These are phyloP conservation scores for Pomatorhinus ruficollis DNA, from an alignment of 2,113 vertebrate genomes.

Conservation along the genomic window DNA sequence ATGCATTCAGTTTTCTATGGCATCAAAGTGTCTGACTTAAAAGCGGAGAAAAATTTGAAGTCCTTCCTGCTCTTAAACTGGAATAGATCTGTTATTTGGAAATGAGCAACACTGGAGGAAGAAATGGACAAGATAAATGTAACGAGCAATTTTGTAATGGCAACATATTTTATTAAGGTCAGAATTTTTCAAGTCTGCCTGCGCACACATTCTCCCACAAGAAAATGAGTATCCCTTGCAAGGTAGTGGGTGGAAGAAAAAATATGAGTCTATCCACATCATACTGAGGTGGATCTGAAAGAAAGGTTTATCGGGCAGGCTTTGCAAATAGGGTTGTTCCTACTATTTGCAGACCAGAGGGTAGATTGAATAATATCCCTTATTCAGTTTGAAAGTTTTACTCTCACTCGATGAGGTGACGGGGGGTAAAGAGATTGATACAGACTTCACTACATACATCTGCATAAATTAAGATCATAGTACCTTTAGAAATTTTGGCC, in stretches of 20 bases:
- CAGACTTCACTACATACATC: not conserved
- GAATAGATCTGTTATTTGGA: not conserved
- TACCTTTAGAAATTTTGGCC: not conserved
- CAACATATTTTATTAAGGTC: not conserved
- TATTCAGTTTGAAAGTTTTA: not conserved
- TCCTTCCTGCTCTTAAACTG: not conserved
- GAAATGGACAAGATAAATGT: not conserved
- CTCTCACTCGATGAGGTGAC: not conserved
- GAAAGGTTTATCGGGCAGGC: not conserved
- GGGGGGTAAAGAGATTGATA: not conserved
- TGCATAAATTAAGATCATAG: not conserved
- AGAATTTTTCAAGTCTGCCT: not conserved
- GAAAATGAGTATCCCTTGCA: not conserved
- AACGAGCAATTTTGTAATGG: not conserved
- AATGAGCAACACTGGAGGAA: not conserved
- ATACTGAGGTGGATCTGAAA: not conserved
- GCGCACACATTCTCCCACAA: not conserved
- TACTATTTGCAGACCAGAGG: not conserved
- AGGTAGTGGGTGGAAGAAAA: not conserved
- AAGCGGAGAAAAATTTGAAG: not conserved
- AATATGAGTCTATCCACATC: accelerated
- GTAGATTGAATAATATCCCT: not conserved
- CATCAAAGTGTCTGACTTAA: not conserved
- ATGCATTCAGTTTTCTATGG: not conserved
- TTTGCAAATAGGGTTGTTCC: not conserved